A percentile compares a stretch with the other conserved stretches of the same genome.
Conservation (phyloP, 2,888 invertebrate species). For the Torymus aiolomorphi region DNA sequence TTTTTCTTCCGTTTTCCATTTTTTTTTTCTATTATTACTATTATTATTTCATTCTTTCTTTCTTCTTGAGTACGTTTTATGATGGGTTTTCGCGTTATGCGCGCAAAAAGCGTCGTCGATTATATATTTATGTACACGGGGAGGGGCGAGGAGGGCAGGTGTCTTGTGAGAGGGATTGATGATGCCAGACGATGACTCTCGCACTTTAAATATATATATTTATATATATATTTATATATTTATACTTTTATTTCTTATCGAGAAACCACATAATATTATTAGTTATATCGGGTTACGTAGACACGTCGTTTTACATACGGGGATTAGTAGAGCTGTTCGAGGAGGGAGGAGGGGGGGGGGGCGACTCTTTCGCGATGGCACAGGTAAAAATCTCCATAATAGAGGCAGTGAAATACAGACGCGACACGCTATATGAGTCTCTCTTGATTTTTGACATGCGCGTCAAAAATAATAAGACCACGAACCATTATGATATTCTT, state of each 20-base stretch:
- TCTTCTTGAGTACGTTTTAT: conserved; percentile 49
- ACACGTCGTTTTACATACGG: conserved; percentile 31
- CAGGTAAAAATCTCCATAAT: conserved; percentile 18
- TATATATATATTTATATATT: conserved; percentile 34
- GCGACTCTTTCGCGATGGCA: conserved; percentile 25
- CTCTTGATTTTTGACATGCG: conserved; percentile 29
- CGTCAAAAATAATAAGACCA: conserved; percentile 42
- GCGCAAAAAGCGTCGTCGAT: conserved; percentile 52
- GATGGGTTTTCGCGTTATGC: conserved; percentile 52
- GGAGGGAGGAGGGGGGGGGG: not conserved
- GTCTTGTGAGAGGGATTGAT: too few species aligned
- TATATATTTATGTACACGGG: conserved; percentile 50
- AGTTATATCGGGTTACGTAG: conserved; percentile 45
- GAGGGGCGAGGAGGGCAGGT: too few species aligned
- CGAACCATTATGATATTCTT: not conserved
- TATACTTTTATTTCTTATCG: conserved; percentile 40
- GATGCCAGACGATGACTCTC: conserved; percentile 48
- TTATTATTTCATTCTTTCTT: conserved; percentile 26
- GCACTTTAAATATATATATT: conserved; percentile 40
- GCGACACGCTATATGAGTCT: conserved; percentile 15
- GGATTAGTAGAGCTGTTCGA: not conserved
- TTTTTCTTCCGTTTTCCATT: not conserved
- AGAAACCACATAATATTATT: conserved; percentile 45
- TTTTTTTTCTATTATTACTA: too few species aligned
- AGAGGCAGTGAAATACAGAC: conserved; percentile 24